phyloP scores from a whole-genome alignment of 2,888 invertebrate species.

The Blastobasis lacticolella region DNA sequence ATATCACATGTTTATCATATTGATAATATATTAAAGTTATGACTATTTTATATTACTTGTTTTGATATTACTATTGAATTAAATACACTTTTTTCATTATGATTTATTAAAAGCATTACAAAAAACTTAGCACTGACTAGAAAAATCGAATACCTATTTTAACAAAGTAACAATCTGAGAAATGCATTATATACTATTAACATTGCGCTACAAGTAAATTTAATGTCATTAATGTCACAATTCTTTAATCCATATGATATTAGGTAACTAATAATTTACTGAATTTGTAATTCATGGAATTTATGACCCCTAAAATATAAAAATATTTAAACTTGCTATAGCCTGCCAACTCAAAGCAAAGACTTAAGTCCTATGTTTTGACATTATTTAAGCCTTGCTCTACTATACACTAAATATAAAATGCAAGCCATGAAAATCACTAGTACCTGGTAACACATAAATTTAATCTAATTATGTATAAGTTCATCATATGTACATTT shows the following conservation, averaged over 20 bases:
- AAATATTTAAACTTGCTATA: too few species aligned
- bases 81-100: slow-evolving; percentile 23
- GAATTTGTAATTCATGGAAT: too few species aligned
- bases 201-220: neutral
- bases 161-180: slow-evolving; percentile 26
- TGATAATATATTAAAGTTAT: slow-evolving; percentile 4
- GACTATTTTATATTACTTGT: neutral
- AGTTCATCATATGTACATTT: too few species aligned
- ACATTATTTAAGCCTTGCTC: neutral
- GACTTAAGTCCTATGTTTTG: too few species aligned
- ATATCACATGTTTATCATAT: neutral
- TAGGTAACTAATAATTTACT: too few species aligned
- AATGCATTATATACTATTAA: slow-evolving; percentile 27
- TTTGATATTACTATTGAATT: neutral
- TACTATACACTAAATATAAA: neutral
- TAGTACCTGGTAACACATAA: neutral
- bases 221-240: too few species aligned
- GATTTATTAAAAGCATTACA: slow-evolving; percentile 68
- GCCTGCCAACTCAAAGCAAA: too few species aligned
- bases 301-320: too few species aligned
- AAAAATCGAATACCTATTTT: slow-evolving; percentile 50
- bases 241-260: too few species aligned
- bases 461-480: neutral
- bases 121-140: slow-evolving; percentile 67
- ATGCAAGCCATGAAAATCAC: neutral